Base-by-base conservation (phyloP, 35 echinoderm and acorn worm genomes). In the Apostichopus californicus region DNA sequence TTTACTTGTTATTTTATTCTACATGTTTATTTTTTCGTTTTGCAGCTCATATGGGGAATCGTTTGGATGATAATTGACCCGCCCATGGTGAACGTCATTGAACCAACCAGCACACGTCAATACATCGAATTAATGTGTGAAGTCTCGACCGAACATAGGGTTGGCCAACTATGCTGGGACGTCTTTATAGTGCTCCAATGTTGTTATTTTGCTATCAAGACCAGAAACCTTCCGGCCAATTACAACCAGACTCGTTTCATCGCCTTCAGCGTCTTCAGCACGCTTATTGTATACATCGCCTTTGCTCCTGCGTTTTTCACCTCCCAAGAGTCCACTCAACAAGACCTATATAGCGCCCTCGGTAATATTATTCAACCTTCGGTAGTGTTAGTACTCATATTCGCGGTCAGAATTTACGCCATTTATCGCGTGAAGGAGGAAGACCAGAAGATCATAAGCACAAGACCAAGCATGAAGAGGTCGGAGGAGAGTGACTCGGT, bases 171-270 rank as follows among this genome's bases (percentile, higher is more conserved):
- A 11, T 24, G 20, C 4, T 92, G 86, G 82, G 91, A 92, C 68
- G 23, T 92, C 5, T 24, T 89, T 24, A 78, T 96, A 8, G 73
- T 96, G 11, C n/a, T 77, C 12, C 56, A 73, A 0, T 94, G 91
- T 55, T 94, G 92, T 86, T 83, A 89, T 55, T 94, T 85, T 55
- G 95, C 93, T 7, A 92, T 96, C 56, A 83, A 58, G 5, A 77
- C 95, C 1, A 77, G 95, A n/a, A 57, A 87, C 6, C 90, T 96
- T 7, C 95, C 95, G 0, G 84, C 90, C 58, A 96, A 96, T 84
- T 96, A 96, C 57, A 94, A 94, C 80, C 93, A 96, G 54, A 66
- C 86, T 22, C 86, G 86, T 66, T 87, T 87, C 58, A 87, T 87
- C 14, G 86, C 55, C 6, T 87, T 87, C 59, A 61, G 86, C 59